Percentiles rank a stretch among this genome's conserved stretches.
These are phyloP conservation scores for Sebastes kiyomatsui DNA, from an alignment of 2,797 vertebrate genomes.

Conservation along the genomic window DNA sequence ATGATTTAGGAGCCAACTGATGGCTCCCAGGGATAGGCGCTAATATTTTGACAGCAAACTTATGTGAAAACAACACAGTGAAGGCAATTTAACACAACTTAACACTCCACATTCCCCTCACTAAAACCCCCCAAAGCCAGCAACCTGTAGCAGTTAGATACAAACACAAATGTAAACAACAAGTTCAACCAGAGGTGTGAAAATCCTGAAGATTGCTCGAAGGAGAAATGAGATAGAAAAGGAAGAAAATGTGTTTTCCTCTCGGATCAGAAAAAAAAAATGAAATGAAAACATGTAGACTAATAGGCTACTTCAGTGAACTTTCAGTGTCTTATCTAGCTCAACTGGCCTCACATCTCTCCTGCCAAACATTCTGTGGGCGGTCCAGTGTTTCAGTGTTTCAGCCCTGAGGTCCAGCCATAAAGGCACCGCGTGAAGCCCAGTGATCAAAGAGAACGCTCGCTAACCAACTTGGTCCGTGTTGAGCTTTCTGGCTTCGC, in stretches of 20 bases:
- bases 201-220: background rate
- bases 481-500: slow-evolving; percentile 52
- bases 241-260: slow-evolving; percentile 17
- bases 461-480: slow-evolving; percentile 30
- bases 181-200: background rate
- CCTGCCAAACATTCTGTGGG: slow-evolving; percentile 55
- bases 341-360: slow-evolving; percentile 41
- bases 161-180: background rate
- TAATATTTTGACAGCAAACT: background rate
- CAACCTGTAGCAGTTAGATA: background rate
- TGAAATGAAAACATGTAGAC: background rate
- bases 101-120: slow-evolving; percentile 4
- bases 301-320: slow-evolving; percentile 32
- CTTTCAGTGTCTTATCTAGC: slow-evolving; percentile 40
- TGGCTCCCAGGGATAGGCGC: background rate
- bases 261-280: background rate
- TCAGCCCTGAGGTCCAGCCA: slow-evolving; percentile 45
- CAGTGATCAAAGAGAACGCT: slow-evolving; percentile 68
- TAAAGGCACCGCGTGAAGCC: slow-evolving; percentile 46
- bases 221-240: background rate
- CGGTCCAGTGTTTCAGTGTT: slow-evolving; percentile 30
- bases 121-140: background rate
- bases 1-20: background rate
- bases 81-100: background rate
- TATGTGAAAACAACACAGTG: background rate